A percentile compares a stretch with the other conserved stretches of the same genome.
These are phyloP conservation scores for Helostoma temminkii DNA, from an alignment of 2,797 vertebrate species.

Conservation along the genomic window DNA sequence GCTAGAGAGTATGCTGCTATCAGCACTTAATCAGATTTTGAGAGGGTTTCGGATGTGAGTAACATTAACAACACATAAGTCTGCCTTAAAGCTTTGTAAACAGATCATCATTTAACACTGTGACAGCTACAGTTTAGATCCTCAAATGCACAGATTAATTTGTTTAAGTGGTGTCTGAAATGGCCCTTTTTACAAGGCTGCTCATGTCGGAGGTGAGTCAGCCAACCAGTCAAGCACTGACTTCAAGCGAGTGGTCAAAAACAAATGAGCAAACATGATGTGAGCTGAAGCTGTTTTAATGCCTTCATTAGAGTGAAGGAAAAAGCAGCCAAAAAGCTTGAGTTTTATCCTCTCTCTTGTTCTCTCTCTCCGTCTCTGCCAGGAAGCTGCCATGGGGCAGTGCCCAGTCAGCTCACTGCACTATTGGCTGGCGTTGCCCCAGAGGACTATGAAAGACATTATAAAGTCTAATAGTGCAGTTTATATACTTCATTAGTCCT, in stretches of 20 bases:
- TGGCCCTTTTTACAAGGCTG: conserved; percentile 61
- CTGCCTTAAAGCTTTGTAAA: conserved; percentile 27
- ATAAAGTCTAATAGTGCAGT: conserved; percentile 86
- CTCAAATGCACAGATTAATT: conserved; percentile 11
- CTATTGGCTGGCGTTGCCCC: conserved; percentile 84
- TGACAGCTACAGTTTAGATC: conserved; percentile 14
- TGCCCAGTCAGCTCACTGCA: conserved; percentile 74
- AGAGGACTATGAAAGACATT: conserved; percentile 84
- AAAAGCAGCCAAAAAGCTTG: conserved; percentile 74
- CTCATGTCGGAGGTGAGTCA: conserved; percentile 65
- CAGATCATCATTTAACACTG: conserved; percentile 24
- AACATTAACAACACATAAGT: conserved; percentile 24
- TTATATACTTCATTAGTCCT: conserved; percentile 86
- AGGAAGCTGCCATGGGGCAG: conserved; percentile 85
- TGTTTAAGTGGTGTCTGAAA: conserved; percentile 56
- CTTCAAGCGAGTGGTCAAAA: conserved; percentile 75
- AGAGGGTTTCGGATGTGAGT: conserved; percentile 18
- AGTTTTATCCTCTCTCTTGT: conserved; percentile 79
- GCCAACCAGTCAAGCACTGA: conserved; percentile 70
- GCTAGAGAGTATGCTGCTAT: conserved; percentile 12
- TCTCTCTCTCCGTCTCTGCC: conserved; percentile 70
- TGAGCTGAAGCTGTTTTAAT: conserved; percentile 75
- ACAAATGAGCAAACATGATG: conserved; percentile 80
- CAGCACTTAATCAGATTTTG: conserved; percentile 34
- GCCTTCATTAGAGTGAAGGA: conserved; percentile 81